Base-by-base conservation (phyloP, 2,113 vertebrate genomes). In the Ammodytes marinus region DNA sequence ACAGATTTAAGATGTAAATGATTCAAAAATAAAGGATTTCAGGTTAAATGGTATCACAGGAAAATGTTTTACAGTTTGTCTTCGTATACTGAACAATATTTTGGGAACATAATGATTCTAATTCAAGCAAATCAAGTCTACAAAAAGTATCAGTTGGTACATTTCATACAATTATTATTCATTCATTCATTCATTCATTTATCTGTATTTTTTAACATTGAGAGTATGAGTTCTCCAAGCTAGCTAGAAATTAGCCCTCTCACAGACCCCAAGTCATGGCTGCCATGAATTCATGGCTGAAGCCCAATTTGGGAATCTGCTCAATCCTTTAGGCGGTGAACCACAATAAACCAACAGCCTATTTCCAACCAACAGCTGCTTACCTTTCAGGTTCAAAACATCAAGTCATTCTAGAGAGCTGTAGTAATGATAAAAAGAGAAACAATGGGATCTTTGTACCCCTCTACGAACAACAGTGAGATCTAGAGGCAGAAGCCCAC, bases 301-400 rank as follows among this genome's bases (percentile, higher is more conserved):
- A 64, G 37, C 49, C 67, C 53, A 78, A 60, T 50, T 52, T 14
- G 27, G 27, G 49, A 69, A 90, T 73, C 79, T 75, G 47, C 55
- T 65, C 40, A 11, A 80, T 83, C 72, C 73, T 59, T 40, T 9
- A 52, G 27, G 40, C 49, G 66, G 13, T 47, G 45, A 54, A 71
- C 10, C 43, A 69, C 37, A 19, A 46, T 19, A 45, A 59, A 71
- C 13, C 8, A 75, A 6, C 12, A 74, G 52, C 8, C 27, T 35
- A 1, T 13, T 11, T 19, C 55, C 59, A 46, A 66, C 27, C 17
- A 17, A 42, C 57, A 61, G 39, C 27, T 69, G 42, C 91, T 92
- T 89, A 92, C 90, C 91, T 83, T 72, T 50, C 43, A 71, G 12
- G 42, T 50, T 82, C 6, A 86, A 68, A 49, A 78, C 69, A 61